Conservation (phyloP, 1,140 invertebrate genomes). For the Manduca sexta region DNA sequence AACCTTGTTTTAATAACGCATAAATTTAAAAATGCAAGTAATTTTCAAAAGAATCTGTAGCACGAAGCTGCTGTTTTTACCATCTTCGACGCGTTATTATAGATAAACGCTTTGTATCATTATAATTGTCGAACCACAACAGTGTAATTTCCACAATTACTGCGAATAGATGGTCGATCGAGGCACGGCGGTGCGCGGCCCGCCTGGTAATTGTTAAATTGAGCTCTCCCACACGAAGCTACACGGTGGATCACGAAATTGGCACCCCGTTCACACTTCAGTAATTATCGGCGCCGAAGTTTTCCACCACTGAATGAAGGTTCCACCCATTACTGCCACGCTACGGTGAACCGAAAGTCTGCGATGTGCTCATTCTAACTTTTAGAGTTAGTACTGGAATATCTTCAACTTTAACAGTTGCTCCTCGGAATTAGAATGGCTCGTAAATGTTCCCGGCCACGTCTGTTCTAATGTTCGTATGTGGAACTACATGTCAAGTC, state of each 20-base stretch:
- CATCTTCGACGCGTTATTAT: no score
- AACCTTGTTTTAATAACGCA: no score
- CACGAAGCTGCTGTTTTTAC: no score
- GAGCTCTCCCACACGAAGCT: slow-evolving; percentile 27
- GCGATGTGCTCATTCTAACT: slow-evolving; percentile 16
- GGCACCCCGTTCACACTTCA: slow-evolving; percentile 50
- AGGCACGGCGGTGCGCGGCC: slow-evolving; percentile 1
- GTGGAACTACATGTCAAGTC: no score
- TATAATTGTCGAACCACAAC: slow-evolving; percentile 12
- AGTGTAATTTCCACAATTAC: slow-evolving; percentile 37
- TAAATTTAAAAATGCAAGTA: no score
- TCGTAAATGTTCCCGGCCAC: slow-evolving; percentile 3
- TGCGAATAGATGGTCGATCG: slow-evolving; percentile 26
- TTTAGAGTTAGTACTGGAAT: slow-evolving; percentile 15
- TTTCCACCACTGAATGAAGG: slow-evolving; percentile 48
- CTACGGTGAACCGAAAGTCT: slow-evolving; percentile 26
- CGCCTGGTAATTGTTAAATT: slow-evolving; percentile 49
- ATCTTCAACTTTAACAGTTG: slow-evolving; percentile 11
- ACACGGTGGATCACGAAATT: slow-evolving; percentile 28
- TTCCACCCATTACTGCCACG: slow-evolving; percentile 38
- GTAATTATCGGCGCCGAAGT: slow-evolving; percentile 62
- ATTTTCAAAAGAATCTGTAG: no score
- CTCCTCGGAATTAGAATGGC: slow-evolving; percentile 8
- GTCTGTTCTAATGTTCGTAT: no score
- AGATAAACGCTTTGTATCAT: slow-evolving; percentile 6